phyloP scores from a whole-genome alignment of 1,140 invertebrate species.

The Eupeodes corollae region DNA sequence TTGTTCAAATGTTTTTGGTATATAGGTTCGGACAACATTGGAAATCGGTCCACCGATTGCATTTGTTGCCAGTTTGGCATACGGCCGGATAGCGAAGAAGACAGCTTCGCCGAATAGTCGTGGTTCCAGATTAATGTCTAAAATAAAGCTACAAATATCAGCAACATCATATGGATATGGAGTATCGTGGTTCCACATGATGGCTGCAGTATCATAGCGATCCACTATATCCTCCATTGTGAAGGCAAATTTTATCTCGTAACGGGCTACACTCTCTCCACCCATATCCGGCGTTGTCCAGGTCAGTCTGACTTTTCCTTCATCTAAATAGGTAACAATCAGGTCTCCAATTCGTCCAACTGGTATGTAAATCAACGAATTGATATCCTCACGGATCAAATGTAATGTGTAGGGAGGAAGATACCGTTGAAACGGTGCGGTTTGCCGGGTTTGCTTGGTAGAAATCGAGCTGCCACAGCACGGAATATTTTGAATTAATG shows the following conservation, averaged over 20 bases:
- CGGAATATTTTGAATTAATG: slow-evolving; percentile 20
- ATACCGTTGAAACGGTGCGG: slow-evolving; percentile 40
- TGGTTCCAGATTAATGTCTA: slow-evolving; percentile 38
- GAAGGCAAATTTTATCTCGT: slow-evolving; percentile 40
- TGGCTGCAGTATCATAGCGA: slow-evolving; percentile 34
- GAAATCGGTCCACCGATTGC: slow-evolving; percentile 40
- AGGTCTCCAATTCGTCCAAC: slow-evolving; percentile 41
- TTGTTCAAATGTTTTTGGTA: slow-evolving; percentile 36
- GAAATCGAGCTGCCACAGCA: slow-evolving; percentile 42
- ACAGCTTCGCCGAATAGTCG: slow-evolving; percentile 38
- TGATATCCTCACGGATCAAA: slow-evolving; percentile 27
- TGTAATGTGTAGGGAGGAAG: slow-evolving; percentile 38
- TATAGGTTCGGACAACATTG: slow-evolving; percentile 43
- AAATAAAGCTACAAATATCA: slow-evolving; percentile 36
- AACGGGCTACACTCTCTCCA: slow-evolving; percentile 37
- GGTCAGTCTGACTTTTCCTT: slow-evolving; percentile 36
- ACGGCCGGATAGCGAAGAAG: slow-evolving; percentile 44
- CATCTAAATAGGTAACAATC: slow-evolving; percentile 29
- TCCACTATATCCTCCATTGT: slow-evolving; percentile 39
- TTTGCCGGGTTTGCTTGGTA: slow-evolving; percentile 32
- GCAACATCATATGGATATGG: slow-evolving; percentile 36
- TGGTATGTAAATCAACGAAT: slow-evolving; percentile 10
- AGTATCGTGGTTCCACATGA: slow-evolving; percentile 29
- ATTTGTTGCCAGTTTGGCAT: slow-evolving; percentile 24
- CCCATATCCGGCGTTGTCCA: slow-evolving; percentile 48